Evolutionary conservation across 2,113 vertebrate genomes (phyloP), one percentile per base, ranked within the genome.

Genomic region (Oncorhynchus tshawytscha): DNA sequence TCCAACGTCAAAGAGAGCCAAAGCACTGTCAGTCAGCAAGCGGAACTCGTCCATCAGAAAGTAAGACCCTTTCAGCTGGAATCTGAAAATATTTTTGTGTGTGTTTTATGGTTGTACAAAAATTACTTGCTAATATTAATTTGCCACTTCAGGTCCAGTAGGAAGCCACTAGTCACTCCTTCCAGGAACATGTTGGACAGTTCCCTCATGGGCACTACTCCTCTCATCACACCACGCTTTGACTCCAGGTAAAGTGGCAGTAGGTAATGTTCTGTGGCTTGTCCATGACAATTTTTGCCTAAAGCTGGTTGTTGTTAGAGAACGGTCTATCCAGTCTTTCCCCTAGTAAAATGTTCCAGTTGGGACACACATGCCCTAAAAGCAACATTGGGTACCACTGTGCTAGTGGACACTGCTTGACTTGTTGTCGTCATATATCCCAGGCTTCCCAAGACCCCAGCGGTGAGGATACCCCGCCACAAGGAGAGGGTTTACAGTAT

Each of bases 401-500:
- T n/a, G n/a, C n/a, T n/a, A n/a, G n/a, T n/a, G n/a, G n/a, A n/a
- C 1, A 54, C 27, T 57, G 15, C 54, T 57, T 57, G 3, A 15
- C 20, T 27, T 81, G 20, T 27, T 80, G 20, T 74, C 7, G 22
- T 49, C 2, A n/a, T 62, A 15, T 24, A 16, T 45, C 60, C 8
- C 74, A 94, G 93, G 74, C 91, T 94, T 31, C 92, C 92, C 0
- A 92, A 91, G 74, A 94, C 93, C 65, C 91, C 93, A 0, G 87
- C 84, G 8, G 71, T 94, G 76, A 85, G 93, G 80, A 67, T 87
- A 68, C 88, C 92, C 3, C 89, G 86, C 75, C 93, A 94, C 90
- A 88, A 91, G 76, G 92, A 94, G 82, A 89, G 88, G 72, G 88
- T 92, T 22, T 93, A 91, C 72, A 92, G 92, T 87, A 92, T 94